Evolutionary conservation across 2,113 vertebrate genomes (phyloP), one percentile per base, ranked within the genome.

Genomic region (Psittacus erithacus): DNA sequence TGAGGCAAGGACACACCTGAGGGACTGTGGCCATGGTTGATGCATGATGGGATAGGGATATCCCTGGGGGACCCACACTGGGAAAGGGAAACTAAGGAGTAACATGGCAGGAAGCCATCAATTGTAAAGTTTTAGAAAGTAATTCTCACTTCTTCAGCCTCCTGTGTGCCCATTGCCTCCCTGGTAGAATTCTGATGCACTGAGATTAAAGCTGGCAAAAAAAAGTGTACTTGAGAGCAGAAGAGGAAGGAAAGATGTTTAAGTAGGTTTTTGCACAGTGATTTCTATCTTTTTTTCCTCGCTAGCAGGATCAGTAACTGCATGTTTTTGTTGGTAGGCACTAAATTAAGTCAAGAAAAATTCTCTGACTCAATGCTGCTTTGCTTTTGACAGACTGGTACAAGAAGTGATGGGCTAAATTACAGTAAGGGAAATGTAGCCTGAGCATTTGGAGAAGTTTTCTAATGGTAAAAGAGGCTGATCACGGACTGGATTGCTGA

Each of bases 321-420:
- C 50, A 50, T 41, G 31, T 91, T 96, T 89, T 27, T 64, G 64
- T 86, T 78, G 16, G 46, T 46, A 50, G 65, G 47, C 46, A 87
- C 69, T 89, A 89, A 92, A 86, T 95, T 75, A 78, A 91, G 76
- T 78, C 55, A 86, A 75, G 65, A 64, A 68, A 93, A 95, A 89
- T 90, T 80, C 46, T 73, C 23, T 3, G 6, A 35, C 59, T 83
- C 3, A 1, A 17, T 88, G 60, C 29, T 84, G 69, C 69, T 95
- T 91, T 92, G 38, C 20, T 29, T 87, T 87, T 2, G 1, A 25
- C 39, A 92, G 89, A 39, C 24, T 82, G 35, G 43, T 87, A 79
- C 27, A 59, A 84, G 77, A 92, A 92, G 39, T 69, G 74, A 91
- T 68, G 70, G 77, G 46, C 73, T 92, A 86, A 95, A 93, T 43